Evolutionary conservation across 1,140 invertebrate species (phyloP).

Genomic region (Brachionus rubens): DNA sequence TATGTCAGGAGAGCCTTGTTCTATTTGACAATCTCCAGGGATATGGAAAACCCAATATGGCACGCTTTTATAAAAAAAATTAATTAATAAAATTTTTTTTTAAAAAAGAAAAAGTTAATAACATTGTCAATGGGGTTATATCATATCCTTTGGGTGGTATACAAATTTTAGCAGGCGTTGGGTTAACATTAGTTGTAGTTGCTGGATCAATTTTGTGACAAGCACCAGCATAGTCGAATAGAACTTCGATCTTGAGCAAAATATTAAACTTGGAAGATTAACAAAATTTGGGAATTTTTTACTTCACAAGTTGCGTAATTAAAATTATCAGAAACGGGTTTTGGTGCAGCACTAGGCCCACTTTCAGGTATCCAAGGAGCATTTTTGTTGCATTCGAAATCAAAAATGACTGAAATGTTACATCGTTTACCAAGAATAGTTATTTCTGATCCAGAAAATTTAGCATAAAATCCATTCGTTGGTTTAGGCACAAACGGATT

Average conservation of each 20-base stretch:
- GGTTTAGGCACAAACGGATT: conserved; percentile 26
- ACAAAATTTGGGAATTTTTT: background rate
- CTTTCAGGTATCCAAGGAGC: background rate
- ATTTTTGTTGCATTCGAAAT: conserved; percentile 43
- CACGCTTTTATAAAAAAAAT: background rate
- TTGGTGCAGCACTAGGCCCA: background rate
- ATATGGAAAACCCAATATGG: conserved; percentile 38
- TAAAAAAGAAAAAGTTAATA: background rate
- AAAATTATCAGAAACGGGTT: background rate
- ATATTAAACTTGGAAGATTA: background rate
- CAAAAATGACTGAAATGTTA: background rate
- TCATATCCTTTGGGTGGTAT: conserved; percentile 9
- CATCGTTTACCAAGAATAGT: background rate
- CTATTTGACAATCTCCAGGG: background rate
- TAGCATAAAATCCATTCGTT: conserved; percentile 34
- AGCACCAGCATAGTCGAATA: conserved; percentile 43
- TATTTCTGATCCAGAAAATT: background rate
- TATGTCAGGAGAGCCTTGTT: background rate
- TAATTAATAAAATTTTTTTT: background rate
- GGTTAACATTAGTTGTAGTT: conserved; percentile 9
- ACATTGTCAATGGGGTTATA: conserved; percentile 16
- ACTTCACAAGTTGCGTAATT: background rate
- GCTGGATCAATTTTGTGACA: conserved; percentile 35
- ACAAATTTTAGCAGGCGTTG: conserved; percentile 41
- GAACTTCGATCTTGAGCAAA: conserved; percentile 19